Base-by-base conservation (phyloP, 1,140 invertebrate genomes). In the Ptiloglossa arizonensis region DNA sequence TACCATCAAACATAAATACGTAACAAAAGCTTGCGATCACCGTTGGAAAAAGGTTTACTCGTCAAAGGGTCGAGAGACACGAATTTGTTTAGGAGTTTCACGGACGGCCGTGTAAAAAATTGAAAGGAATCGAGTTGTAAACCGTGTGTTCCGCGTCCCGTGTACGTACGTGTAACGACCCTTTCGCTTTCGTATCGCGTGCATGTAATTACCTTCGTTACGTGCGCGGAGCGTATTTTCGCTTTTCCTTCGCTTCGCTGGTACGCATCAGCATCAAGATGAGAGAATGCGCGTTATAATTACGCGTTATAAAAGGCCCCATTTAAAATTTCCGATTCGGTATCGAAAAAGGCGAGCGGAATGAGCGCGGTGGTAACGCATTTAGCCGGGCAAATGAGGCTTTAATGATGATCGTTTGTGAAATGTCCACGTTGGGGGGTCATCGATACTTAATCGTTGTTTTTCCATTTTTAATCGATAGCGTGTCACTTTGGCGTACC, bases 201-300 rank as follows among this genome's bases (percentile, higher is more conserved):
- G 57, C 52, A 44, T 72, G 46, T 83, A 83, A 83, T 80, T 80
- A 83, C 32, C 48, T 81, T 70, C 59, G 78, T 83, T 80, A 77
- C 44, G 52, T n/a, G 35, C 24, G 48, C 57, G 57, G 41, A 22
- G 27, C 44, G 35, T 24, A 38, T 50, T 68, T 50, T 69, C 41
- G 52, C 66, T 29, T 68, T 69, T 76, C 44, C 44, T 69, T 76
- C 32, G 54, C n/a, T n/a, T 5, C 64, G 41, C 46, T 48, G 27
- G 15, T 19, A 64, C 62, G 41, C 29, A 27, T 29, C 52, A 27
- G 62, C 29, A 66, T 68, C 64, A 76, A 76, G 73, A 76, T 76
- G 64, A 76, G 73, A 59, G 54, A 69, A 69, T 32, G 69, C 73
- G 54, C 73, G 41, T 76, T 60, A 76, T 69, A 60, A 76, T 76